Conservation (phyloP, 2,113 vertebrate genomes). For the Pseudonaja textilis region DNA sequence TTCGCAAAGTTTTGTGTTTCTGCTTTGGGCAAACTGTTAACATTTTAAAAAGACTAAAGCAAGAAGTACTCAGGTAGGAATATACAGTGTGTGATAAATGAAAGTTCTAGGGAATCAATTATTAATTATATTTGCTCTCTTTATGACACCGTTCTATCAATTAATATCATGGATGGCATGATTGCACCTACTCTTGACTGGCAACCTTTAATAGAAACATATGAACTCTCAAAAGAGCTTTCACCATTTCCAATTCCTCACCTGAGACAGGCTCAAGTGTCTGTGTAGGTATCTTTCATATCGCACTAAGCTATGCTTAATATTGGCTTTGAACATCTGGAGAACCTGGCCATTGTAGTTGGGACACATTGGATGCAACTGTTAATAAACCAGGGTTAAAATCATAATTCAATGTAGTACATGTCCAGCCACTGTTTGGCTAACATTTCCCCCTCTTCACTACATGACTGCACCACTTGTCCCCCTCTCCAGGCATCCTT, state of each 20-base stretch:
- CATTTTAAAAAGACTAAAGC: background rate
- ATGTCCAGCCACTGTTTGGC: background rate
- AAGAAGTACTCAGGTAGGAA: background rate
- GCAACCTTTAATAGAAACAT: background rate
- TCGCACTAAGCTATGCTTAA: background rate
- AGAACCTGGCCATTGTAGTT: background rate
- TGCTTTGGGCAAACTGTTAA: background rate
- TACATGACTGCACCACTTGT: background rate
- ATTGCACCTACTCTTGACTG: background rate
- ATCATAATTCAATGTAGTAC: background rate
- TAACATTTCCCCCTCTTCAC: background rate
- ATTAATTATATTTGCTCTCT: background rate
- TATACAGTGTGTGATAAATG: background rate
- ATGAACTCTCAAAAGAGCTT: background rate
- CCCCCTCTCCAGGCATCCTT: background rate
- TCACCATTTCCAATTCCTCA: background rate
- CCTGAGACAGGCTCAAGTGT: background rate
- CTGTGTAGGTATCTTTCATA: background rate
- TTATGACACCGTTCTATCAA: background rate
- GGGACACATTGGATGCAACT: background rate
- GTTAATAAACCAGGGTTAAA: background rate
- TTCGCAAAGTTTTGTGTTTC: background rate
- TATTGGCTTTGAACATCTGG: background rate
- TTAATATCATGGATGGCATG: background rate
- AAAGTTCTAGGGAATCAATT: background rate